These are phyloP conservation scores for Nebria ingens DNA, from an alignment of 1,140 invertebrate species.

Conservation along the genomic window DNA sequence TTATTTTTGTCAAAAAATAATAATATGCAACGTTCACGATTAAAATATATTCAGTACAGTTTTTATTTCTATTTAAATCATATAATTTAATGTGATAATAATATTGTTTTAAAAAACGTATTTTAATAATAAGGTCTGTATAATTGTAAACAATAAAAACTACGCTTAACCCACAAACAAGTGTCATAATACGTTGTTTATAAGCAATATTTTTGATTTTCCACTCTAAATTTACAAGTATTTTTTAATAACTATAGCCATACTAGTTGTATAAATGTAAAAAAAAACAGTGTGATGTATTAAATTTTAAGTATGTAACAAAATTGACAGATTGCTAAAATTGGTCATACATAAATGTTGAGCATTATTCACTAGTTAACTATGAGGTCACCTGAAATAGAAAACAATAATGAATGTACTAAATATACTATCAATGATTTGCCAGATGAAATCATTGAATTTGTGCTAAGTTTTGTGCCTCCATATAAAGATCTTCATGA, in stretches of 20 bases:
- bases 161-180: too few species aligned
- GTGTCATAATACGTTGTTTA: too few species aligned
- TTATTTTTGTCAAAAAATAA: not conserved
- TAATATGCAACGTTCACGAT: not conserved
- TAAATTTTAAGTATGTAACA: too few species aligned
- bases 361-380: not conserved
- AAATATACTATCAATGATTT: slow-evolving; percentile 50
- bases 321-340: not conserved
- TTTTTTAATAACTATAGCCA: too few species aligned
- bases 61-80: not conserved
- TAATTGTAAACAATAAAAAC: too few species aligned
- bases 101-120: too few species aligned
- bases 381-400: not conserved
- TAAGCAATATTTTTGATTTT: too few species aligned
- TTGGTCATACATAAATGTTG: not conserved
- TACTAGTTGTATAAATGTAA: too few species aligned
- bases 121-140: not conserved
- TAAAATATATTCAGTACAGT: not conserved
- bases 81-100: not conserved
- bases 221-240: too few species aligned
- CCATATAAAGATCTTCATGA: slow-evolving; percentile 82
- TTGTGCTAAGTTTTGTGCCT: slow-evolving; percentile 77
- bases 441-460: slow-evolving; percentile 87
- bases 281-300: too few species aligned
- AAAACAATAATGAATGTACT: not conserved